These are phyloP conservation scores for Trachelus tabidus DNA, from an alignment of 2,888 invertebrate species.

Conservation along the genomic window DNA sequence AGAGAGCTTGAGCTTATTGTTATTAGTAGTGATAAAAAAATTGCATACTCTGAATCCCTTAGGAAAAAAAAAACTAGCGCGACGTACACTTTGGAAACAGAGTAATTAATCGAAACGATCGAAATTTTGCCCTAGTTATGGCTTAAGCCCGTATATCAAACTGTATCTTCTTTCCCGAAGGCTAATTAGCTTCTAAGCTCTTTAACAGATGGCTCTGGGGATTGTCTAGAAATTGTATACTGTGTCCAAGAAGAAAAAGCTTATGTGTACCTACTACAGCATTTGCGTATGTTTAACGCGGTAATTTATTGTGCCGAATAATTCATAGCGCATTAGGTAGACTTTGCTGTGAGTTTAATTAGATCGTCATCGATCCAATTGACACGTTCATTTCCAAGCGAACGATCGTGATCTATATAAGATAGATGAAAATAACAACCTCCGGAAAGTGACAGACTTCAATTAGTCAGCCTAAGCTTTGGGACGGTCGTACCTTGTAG, in stretches of 20 bases:
- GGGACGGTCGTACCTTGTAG: constrained; percentile 10
- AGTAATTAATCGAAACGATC: neutral
- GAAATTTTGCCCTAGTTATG: neutral
- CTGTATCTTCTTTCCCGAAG: neutral
- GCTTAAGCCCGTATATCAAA: neutral
- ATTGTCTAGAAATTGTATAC: neutral
- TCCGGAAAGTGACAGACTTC: constrained; percentile 15
- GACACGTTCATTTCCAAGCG: constrained; percentile 53
- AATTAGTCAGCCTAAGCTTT: constrained; percentile 18
- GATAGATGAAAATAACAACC: constrained; percentile 34
- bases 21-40: neutral
- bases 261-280: neutral
- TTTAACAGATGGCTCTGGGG: too few relatives aligned
- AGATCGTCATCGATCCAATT: constrained; percentile 54
- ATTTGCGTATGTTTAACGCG: constrained; percentile 29
- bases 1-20: neutral
- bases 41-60: neutral
- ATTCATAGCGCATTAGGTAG: constrained; percentile 40
- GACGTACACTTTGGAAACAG: neutral
- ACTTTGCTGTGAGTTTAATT: constrained; percentile 52
- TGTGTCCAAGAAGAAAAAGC: neutral
- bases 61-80: neutral
- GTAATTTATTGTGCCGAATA: constrained; percentile 52
- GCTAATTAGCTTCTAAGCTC: too few relatives aligned
- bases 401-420: constrained; percentile 42